Evolutionary conservation across 1,140 invertebrate genomes (phyloP).

Genomic region (Drosophila carrolli): DNA sequence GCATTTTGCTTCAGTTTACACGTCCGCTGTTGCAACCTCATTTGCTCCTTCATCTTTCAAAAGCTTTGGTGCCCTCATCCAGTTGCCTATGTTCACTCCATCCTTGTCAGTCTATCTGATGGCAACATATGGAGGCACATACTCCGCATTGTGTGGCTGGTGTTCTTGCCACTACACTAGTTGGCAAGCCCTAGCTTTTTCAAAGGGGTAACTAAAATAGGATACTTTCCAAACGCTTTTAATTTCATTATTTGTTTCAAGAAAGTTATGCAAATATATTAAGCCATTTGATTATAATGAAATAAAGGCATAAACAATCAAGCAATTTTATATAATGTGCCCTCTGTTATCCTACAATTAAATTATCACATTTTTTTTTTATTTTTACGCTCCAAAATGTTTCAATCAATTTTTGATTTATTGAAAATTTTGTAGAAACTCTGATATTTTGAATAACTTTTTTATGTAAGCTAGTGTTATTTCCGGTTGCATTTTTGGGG

Average conservation of each 20-base stretch:
- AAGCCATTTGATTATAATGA: too few species aligned
- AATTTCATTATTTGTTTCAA: too few species aligned
- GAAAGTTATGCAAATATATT: too few species aligned
- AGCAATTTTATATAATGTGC: too few species aligned
- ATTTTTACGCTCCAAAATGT: too few species aligned
- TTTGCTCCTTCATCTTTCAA: conserved; percentile 50
- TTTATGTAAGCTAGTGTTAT: conserved; percentile 9
- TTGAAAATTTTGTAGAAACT: too few species aligned
- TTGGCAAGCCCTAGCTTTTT: neutral
- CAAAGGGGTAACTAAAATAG: too few species aligned
- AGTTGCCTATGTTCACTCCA: conserved; percentile 50
- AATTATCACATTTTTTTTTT: too few species aligned
- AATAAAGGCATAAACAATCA: too few species aligned
- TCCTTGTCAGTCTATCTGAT: conserved; percentile 58
- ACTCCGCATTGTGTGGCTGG: conserved; percentile 10
- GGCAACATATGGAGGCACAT: conserved; percentile 43
- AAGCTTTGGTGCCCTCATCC: conserved; percentile 26
- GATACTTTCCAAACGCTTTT: too few species aligned
- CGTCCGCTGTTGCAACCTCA: conserved; percentile 42
- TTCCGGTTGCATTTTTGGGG: conserved; percentile 22
- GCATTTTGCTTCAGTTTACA: conserved; percentile 37
- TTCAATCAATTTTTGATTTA: too few species aligned
- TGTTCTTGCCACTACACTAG: conserved; percentile 31
- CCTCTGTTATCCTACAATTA: too few species aligned
- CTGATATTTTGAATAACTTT: neutral